Base-by-base conservation (phyloP, 2,113 vertebrate genomes). In the Plecotus auritus region DNA sequence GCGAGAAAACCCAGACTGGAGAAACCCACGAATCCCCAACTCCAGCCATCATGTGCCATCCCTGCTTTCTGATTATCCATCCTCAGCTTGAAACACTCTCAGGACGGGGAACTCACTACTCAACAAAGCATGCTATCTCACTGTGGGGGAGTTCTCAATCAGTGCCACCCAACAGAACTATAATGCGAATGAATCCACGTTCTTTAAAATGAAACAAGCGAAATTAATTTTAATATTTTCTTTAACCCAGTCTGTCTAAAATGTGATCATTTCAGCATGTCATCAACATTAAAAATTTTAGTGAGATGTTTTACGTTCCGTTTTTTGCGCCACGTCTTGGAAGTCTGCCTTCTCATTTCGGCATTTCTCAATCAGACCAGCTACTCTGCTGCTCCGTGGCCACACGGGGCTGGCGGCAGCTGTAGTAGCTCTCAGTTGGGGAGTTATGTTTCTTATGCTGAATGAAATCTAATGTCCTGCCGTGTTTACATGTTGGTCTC, bases 381-480 rank as follows among this genome's bases (percentile, higher is more conserved):
- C 84, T 69, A 7, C 6, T 4, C 9, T 1, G 5, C 7, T 11
- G 23, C 2, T 32, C 54, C 26, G 0, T 1, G 56, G 42, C 9
- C 94, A 37, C 26, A 0, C 3, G 9, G 30, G 30, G 47, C 78
- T 47, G 26, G 56, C 3, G 9, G 66, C 5, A 8, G 40, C 18
- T 40, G 0, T 6, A 4, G 5, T 2, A 47, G 51, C n/a, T 54
- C n/a, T 72, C 5, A 0, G 4, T 23, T 3, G 26, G 30, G 22
- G n/a, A 5, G 11, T 20, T 72, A 2, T 30, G 80, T 72, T 82
- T 66, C 74, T 66, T 51, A 26, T 0, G 35, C 14, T 35, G 72
- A 90, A 61, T 83, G 72, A 83, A 90, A 83, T 59, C 42, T 51
- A 37, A 49, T 7, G 16, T 82, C 49, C 23, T 26, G 28, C n/a